A percentile compares a stretch with the other conserved stretches of the same genome.
Evolutionary conservation across 2,797 vertebrate species (phyloP).

Genomic region (Sebastes matsubarae): DNA sequence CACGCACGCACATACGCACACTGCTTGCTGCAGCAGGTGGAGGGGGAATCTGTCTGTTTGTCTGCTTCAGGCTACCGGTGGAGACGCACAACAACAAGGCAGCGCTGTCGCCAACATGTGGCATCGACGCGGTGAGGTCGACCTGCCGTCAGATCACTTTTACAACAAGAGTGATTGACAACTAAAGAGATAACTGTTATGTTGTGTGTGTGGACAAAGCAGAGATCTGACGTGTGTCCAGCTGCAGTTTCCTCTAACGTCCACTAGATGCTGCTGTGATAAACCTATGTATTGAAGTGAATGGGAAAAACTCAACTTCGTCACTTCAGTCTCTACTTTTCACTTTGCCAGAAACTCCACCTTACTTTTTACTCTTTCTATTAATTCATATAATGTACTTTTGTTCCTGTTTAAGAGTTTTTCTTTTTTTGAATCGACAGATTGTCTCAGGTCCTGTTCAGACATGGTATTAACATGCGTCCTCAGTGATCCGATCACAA

Average conservation of each 20-base stretch:
- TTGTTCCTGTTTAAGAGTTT: neutral
- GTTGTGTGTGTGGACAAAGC: neutral
- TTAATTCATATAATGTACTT: neutral
- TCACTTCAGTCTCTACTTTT: neutral
- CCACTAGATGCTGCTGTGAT: neutral
- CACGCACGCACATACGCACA: slow-evolving; percentile 80
- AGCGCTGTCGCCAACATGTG: slow-evolving; percentile 16
- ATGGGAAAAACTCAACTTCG: neutral
- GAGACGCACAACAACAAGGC: slow-evolving; percentile 26
- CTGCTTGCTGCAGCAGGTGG: slow-evolving; percentile 64
- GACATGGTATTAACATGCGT: no score
- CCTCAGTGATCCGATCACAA: no score
- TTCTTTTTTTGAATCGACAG: neutral
- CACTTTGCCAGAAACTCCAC: neutral
- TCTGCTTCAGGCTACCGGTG: slow-evolving; percentile 32
- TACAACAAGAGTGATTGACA: neutral
- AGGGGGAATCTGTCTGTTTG: slow-evolving; percentile 53
- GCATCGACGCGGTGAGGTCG: neutral
- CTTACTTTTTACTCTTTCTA: neutral
- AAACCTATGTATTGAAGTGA: neutral
- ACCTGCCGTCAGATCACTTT: neutral
- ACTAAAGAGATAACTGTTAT: neutral
- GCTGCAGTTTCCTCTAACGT: neutral
- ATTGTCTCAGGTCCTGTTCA: neutral
- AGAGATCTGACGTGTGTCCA: neutral